Conservation (phyloP, 2,888 invertebrate species). For the Trachelus stipa region DNA sequence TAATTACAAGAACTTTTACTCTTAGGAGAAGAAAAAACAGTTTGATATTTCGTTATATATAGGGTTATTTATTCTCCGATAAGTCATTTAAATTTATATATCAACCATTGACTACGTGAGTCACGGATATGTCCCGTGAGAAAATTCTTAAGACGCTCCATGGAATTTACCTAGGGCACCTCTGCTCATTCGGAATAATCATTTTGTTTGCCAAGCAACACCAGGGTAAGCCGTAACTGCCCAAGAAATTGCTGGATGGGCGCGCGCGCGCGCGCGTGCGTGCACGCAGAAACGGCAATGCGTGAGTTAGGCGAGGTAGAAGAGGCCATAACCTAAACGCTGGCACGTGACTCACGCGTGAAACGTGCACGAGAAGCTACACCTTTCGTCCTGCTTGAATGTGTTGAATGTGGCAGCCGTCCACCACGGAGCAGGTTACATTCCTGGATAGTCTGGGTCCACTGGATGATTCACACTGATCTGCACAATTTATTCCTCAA, state of each 20-base stretch:
- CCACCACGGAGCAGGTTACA: slow-evolving; percentile 15
- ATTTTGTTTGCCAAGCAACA: background rate
- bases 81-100: background rate
- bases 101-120: background rate
- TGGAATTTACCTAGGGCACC: background rate
- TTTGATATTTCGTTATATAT: background rate
- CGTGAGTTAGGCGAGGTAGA: background rate
- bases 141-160: background rate
- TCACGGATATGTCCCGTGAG: background rate
- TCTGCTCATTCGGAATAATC: background rate
- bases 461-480: slow-evolving; percentile 18
- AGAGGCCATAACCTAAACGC: background rate
- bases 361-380: slow-evolving; percentile 1
- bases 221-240: background rate
- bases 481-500: background rate
- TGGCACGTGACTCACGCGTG: slow-evolving; percentile 8
- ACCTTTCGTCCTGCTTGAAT: background rate
- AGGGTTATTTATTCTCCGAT: background rate
- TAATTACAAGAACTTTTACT: background rate
- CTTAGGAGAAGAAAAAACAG: background rate
- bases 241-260: background rate
- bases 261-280: background rate
- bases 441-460: slow-evolving; percentile 11
- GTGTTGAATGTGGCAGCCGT: background rate
- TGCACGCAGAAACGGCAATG: background rate